Evolutionary conservation across 1,140 invertebrate genomes (phyloP), one percentile per base, ranked within the genome.

Genomic region (Trigoniulus corallinus): DNA sequence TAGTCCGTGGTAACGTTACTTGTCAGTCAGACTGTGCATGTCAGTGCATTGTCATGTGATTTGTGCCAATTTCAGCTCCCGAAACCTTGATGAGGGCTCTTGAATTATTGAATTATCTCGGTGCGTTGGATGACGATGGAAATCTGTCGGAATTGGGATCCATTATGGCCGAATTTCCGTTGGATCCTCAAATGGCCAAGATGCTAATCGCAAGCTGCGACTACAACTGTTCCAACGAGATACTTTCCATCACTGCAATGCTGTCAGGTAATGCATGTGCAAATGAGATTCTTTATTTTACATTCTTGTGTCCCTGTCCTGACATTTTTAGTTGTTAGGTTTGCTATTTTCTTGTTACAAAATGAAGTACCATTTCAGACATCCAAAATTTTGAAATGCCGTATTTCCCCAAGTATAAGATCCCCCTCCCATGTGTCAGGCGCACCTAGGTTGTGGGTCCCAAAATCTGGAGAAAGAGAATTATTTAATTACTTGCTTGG

Each of bases 71-170:
- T 34, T 20, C 57, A 71, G 96, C 96, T n/a, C 96, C 96, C 0
- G 95, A 99, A 75, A 98, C 96, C 0, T 70, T 99, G n/a, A 99
- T 99, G 95, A 72, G 95, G 65, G 95, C 96, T 1, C 66, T 99
- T 48, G 96, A 99, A 72, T 71, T 98, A 47, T 72, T 99, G 10
- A 98, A 99, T 72, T 99, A 99, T 67, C 71, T 99, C 48, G 89
- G 88, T 2, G 91, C 89, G 0, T 72, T 97, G 20, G 94, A 99
- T 60, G 96, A 98, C 67, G 92, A 97, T 67, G 85, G 92, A 45
- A 93, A 95, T 65, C 69, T 96, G 43, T 96, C 92, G 0, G 88
- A 95, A 64, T 69, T 94, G 37, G 92, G 92, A n/a, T 89, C 92
- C 0, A 84, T 99, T 53, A 98, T 99, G 96, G 94, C 96, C 0